Evolutionary conservation across 2,888 invertebrate species (phyloP).

Genomic region (Plagiodera versicolora): DNA sequence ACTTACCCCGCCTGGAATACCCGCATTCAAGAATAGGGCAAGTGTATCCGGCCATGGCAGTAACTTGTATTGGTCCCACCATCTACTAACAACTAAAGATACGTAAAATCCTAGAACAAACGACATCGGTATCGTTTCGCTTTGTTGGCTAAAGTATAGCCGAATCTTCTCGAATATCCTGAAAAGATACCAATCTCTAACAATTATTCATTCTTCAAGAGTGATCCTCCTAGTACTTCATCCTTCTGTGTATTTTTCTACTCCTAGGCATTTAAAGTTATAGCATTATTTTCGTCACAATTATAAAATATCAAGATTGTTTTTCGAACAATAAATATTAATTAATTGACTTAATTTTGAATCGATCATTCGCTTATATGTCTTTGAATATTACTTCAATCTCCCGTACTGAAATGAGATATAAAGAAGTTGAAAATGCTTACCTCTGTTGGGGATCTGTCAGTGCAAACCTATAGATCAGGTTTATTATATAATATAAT

Average conservation of each 20-base stretch:
- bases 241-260: no score
- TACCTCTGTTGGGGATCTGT: constrained; percentile 79
- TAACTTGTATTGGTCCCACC: constrained; percentile 94
- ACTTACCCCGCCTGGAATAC: constrained; percentile 87
- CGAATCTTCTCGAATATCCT: constrained; percentile 87
- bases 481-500: constrained; percentile 84
- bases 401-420: background rate
- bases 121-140: constrained; percentile 91
- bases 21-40: constrained; percentile 88
- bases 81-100: constrained; percentile 85
- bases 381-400: no score
- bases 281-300: no score
- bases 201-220: no score
- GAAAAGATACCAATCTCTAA: constrained; percentile 49
- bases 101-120: constrained; percentile 96
- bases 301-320: no score
- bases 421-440: no score
- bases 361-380: no score
- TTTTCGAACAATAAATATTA: no score
- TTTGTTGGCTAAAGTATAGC: constrained; percentile 83
- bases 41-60: constrained; percentile 94
- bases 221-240: no score
- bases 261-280: no score
- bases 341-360: no score
- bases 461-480: constrained; percentile 82